These are phyloP conservation scores for Drosophila quasianomalipes DNA, from an alignment of 2,888 invertebrate species.

Conservation along the genomic window DNA sequence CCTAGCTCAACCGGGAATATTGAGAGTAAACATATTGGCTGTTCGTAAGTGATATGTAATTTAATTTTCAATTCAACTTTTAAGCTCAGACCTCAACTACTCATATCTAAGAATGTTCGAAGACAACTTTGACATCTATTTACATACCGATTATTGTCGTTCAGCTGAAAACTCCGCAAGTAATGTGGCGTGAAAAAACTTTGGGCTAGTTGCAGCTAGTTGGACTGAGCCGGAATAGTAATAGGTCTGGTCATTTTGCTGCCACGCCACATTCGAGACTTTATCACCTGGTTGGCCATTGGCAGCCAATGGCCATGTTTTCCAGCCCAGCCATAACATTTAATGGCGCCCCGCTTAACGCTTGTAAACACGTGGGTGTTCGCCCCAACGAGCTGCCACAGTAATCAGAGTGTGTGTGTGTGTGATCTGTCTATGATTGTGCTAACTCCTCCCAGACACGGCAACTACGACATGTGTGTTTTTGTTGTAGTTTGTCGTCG, in stretches of 20 bases:
- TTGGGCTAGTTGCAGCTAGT: conserved; percentile 28
- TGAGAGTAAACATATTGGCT: conserved; percentile 25
- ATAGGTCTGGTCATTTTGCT: conserved; percentile 48
- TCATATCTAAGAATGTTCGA: conserved; percentile 11
- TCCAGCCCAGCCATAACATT: conserved; percentile 67
- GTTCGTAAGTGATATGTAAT: conserved; percentile 48
- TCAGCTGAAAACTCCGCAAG: conserved; percentile 28
- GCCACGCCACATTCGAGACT: conserved; percentile 67
- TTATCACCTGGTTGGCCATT: conserved; percentile 75
- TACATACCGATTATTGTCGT: conserved; percentile 20
- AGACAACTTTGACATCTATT: conserved; percentile 33
- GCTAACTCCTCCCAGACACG: conserved; percentile 35
- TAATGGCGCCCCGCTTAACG: conserved; percentile 75
- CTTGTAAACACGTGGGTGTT: conserved; percentile 73
- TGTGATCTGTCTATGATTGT: conserved; percentile 7
- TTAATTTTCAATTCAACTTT: conserved; percentile 8
- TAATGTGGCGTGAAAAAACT: conserved; percentile 46
- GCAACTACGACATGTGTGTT: conserved; percentile 24
- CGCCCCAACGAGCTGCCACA: conserved; percentile 5
- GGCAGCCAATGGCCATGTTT: conserved; percentile 60
- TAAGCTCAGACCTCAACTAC: conserved; percentile 17
- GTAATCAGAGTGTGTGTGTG: conserved; percentile 51
- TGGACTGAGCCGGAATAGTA: conserved; percentile 10
- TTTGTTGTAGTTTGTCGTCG: conserved; percentile 19
- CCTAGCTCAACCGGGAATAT: background rate